Evolutionary conservation across 2,113 vertebrate species (phyloP).

Genomic region (Halichoerus grypus): DNA sequence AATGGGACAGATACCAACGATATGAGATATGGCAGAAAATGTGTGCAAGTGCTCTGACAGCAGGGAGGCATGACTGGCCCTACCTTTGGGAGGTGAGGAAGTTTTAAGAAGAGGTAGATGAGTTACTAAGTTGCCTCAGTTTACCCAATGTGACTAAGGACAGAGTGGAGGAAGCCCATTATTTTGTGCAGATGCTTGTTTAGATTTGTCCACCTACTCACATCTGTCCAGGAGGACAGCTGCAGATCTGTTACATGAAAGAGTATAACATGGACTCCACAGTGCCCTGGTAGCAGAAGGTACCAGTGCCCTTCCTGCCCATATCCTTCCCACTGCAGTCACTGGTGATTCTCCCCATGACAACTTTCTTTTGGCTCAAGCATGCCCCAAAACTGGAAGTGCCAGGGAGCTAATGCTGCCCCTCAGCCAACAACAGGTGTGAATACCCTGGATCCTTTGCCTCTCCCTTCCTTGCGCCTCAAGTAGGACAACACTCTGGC

Average conservation of each 20-base stretch:
- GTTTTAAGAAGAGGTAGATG: neutral
- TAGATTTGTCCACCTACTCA: neutral
- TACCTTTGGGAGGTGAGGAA: neutral
- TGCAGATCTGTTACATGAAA: neutral
- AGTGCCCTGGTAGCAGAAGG: neutral
- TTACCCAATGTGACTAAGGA: neutral
- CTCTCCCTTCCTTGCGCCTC: neutral
- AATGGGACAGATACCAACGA: neutral
- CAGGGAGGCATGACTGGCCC: neutral
- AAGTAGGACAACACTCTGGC: neutral
- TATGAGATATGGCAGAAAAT: neutral
- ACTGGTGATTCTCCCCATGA: too few species aligned
- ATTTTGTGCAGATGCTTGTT: neutral
- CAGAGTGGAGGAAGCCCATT: neutral
- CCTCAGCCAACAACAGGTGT: neutral
- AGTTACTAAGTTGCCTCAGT: neutral
- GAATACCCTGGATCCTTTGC: neutral
- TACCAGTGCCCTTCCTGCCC: neutral
- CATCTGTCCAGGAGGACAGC: neutral
- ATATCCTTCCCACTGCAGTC: neutral
- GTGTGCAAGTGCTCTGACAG: neutral
- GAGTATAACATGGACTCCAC: neutral
- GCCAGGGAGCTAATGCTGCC: neutral
- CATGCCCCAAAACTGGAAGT: neutral
- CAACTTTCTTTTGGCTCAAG: neutral